Evolutionary conservation across 2,888 invertebrate species (phyloP).

Genomic region (Synergus laeviventris): DNA sequence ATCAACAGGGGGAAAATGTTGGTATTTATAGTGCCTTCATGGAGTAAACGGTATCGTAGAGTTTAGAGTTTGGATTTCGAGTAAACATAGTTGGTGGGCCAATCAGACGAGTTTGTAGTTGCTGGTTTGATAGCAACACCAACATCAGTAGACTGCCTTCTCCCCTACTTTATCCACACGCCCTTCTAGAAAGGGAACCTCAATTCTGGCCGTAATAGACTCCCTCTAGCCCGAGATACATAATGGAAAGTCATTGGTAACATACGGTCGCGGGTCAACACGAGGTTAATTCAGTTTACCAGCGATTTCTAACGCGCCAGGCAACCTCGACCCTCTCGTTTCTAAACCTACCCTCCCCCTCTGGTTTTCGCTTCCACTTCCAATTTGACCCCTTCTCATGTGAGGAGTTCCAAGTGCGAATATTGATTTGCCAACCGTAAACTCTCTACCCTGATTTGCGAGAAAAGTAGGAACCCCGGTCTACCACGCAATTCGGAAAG

Average conservation of each 20-base stretch:
- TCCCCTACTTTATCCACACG: constrained; percentile 27
- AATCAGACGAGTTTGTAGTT: constrained; percentile 36
- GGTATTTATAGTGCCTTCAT: constrained; percentile 5
- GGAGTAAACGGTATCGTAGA: constrained; percentile 37
- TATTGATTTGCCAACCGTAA: constrained; percentile 66
- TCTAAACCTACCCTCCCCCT: constrained; percentile 35
- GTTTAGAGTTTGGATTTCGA: constrained; percentile 22
- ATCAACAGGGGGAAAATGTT: neutral
- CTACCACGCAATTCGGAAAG: constrained; percentile 37
- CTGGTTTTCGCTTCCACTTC: constrained; percentile 39
- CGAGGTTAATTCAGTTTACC: constrained; percentile 69
- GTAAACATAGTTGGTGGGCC: constrained; percentile 34
- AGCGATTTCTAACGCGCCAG: constrained; percentile 61
- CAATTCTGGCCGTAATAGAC: constrained; percentile 58
- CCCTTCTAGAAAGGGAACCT: constrained; percentile 43
- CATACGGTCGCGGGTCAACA: constrained; percentile 65
- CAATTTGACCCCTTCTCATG: constrained; percentile 27
- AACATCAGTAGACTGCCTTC: constrained; percentile 14
- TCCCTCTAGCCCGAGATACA: constrained; percentile 50
- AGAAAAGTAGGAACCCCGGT: constrained; percentile 48
- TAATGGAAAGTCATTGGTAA: constrained; percentile 69
- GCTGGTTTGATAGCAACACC: constrained; percentile 26
- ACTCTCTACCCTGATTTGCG: constrained; percentile 60
- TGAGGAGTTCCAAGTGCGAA: constrained; percentile 56
- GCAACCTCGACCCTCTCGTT: constrained; percentile 42